Base-by-base conservation (phyloP, 2,113 vertebrate genomes). In the Xiphophorus couchianus region DNA sequence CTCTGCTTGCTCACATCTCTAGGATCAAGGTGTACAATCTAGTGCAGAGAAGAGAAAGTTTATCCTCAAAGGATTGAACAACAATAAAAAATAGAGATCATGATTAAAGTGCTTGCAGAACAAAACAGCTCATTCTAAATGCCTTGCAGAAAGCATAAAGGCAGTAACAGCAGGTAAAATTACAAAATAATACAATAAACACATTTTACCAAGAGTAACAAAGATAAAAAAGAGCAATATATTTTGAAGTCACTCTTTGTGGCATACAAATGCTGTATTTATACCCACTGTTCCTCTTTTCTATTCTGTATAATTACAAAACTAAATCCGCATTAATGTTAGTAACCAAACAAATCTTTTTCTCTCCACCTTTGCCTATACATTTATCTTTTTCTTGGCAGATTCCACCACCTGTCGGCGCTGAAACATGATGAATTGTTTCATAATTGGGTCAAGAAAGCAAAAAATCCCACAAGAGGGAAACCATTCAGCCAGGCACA, bases 41-140 rank as follows among this genome's bases (percentile, higher is more conserved):
- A 9, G 80, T 65, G 54, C 9, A 61, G 5, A 72, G 51, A 66
- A 48, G 58, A 60, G 54, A 69, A 78, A 67, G 27, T 80, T 78
- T 73, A 25, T 48, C 54, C 33, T 78, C 17, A 71, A 10, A 35
- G 31, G 17, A 73, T 62, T 37, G 51, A 63, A 3, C 12, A 61
- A n/a, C 1, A 39, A 62, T 30, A 17, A 31, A 69, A 70, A 29
- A 39, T 29, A 78, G 30, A 64, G 54, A 70, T 73, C 22, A 73
- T 37, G 15, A 69, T 70, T 74, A 67, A 71, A 74, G 48, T 25
- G 62, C 62, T 54, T 15, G 27, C 48, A 58, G 13, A 39, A 51
- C 62, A 31, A 30, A 37, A 17, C 66, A 44, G 29, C 44, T 31
- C 19, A 17, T 74, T 71, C 17, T 37, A 19, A 78, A 27, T 28